Evolutionary conservation across 2,888 invertebrate genomes (phyloP), one percentile per base, ranked within the genome.

Genomic region (Nebria brevicollis): DNA sequence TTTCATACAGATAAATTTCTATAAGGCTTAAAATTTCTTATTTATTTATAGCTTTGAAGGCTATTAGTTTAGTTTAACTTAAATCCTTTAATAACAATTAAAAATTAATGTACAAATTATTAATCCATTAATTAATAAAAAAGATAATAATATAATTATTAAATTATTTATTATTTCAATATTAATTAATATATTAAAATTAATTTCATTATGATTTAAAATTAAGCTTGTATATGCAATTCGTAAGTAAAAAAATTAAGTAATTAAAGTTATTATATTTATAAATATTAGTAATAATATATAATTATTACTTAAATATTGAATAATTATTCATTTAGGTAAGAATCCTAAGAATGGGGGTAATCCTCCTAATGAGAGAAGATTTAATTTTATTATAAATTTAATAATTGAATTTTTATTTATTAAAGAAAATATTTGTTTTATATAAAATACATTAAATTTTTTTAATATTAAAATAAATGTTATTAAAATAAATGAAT

Each of bases 201-300:
- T 90, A 88, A 88, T 87, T 90, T 91, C 89, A 82, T 87, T 86
- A 86, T 90, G 89, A 86, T 90, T 90, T 86, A 91, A 84, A 87
- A 91, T 87, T 84, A 91, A 88, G 20, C 89, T 87, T 11, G 90
- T 88, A 84, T 90, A 90, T 81, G 88, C 87, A 87, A 92, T 89
- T 85, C 91, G 92, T 85, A 92, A 87, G 86, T 92, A 92, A 87
- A 89, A 91, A 88, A 89, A 92, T 88, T 92, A 86, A 81, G 90
- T 90, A 86, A 92, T 89, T 90, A 92, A 88, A 72, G 91, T 91
- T 87, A 88, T 87, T 86, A 91, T 86, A 84, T 91, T 87, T 88
- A 92, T 89, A 85, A 91, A 87, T 84, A 90, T 87, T 83, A 88
- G 86, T 87, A 91, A 82, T 82, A 90, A 81, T 84, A 87, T 88